Evolutionary conservation across 2,113 vertebrate genomes (phyloP).

Genomic region (Sylvicapra grimmia): DNA sequence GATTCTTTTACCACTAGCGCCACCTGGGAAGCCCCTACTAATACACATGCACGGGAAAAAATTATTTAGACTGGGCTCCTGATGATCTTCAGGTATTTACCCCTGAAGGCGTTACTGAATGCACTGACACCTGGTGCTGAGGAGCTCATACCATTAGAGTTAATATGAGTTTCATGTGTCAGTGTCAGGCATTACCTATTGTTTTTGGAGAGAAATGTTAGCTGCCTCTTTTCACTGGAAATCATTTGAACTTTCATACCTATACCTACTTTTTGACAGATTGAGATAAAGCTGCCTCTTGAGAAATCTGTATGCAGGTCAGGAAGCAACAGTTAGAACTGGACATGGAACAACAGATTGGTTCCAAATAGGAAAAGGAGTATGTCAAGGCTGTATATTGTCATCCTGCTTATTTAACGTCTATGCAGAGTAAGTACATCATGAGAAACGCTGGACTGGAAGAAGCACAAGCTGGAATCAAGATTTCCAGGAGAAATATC

Average conservation of each 20-base stretch:
- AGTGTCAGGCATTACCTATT: background rate
- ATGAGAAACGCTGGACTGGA: too few species aligned
- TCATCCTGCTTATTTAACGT: too few species aligned
- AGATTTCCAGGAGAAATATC: too few species aligned
- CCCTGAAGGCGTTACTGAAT: background rate
- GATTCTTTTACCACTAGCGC: background rate
- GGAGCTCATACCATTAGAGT: accelerated
- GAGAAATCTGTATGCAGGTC: too few species aligned
- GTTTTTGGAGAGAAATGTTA: background rate
- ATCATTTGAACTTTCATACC: background rate
- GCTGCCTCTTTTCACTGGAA: background rate
- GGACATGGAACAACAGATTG: too few species aligned
- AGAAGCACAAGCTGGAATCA: too few species aligned
- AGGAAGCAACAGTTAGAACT: too few species aligned
- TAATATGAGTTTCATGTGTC: background rate
- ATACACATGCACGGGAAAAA: background rate
- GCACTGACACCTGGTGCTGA: background rate
- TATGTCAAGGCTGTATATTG: too few species aligned
- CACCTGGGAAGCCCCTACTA: background rate
- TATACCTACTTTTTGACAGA: background rate
- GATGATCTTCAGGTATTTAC: background rate
- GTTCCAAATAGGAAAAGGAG: too few species aligned
- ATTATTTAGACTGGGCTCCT: background rate
- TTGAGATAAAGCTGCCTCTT: background rate
- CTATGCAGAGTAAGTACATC: too few species aligned